Evolutionary conservation across 2,113 vertebrate genomes (phyloP), one percentile per base, ranked within the genome.

Genomic region (Leuciscus idus): DNA sequence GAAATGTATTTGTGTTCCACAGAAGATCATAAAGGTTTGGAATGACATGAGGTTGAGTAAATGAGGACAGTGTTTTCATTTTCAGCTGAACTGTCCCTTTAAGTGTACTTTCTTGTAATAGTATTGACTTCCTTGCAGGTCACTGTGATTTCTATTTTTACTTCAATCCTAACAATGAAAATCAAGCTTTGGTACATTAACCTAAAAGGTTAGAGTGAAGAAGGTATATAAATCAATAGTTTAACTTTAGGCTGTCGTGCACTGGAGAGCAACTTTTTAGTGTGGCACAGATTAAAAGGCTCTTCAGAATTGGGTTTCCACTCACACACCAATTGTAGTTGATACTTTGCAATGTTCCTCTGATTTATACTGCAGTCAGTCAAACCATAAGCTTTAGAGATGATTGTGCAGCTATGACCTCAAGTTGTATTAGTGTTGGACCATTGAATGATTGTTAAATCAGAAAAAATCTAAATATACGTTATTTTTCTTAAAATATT

Each of bases 401-500:
- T 86, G 91, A 88, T 80, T 92, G 89, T 92, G 89, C 87, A 92
- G 90, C 88, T 87, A 89, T 87, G 88, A 87, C 82, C 85, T 85
- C 89, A 28, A 89, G 90, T 89, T 89, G 77, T 91, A 91, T 43
- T 93, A 94, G 90, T 94, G 93, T 94, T 94, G 89, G 91, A 94
- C 89, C 90, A 90, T 79, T 91, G 86, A 93, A 93, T 92, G 85
- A 88, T 89, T 90, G 88, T 88, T 85, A 87, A 87, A 84, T 84
- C 85, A 85, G 85, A 89, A 91, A 74, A 87, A 87, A 90, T 89
- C 73, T 64, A 93, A 95, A 94, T 93, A 94, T 94, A 94, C 89
- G 89, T 90, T 95, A 95, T 95, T 95, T 95, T 95, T 94, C 90
- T 93, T 95, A 94, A 88, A 91, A 73, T 36, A 43, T 77, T 46